Percentiles rank a stretch among this genome's conserved stretches.
These are phyloP conservation scores for Hyalella azteca DNA, from an alignment of 2,888 invertebrate genomes.

Conservation along the genomic window DNA sequence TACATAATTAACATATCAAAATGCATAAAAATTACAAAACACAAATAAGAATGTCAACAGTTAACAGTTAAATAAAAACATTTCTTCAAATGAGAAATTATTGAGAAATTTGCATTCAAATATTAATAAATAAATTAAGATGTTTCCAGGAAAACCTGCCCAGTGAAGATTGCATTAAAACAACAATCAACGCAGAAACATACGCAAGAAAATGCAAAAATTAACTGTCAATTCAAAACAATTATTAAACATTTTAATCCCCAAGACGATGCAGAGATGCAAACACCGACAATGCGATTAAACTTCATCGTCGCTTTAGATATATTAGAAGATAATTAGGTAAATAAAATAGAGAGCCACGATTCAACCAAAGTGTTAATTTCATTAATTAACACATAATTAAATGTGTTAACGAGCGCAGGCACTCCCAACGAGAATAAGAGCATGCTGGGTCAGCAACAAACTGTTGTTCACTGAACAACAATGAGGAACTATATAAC, in stretches of 20 bases:
- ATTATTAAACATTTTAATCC: neutral
- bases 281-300: neutral
- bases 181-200: neutral
- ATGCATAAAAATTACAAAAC: conserved; percentile 10
- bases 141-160: conserved; percentile 28
- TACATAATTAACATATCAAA: neutral
- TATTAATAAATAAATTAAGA: conserved; percentile 12
- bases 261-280: neutral
- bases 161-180: conserved; percentile 12
- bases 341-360: neutral
- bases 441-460: conserved; percentile 2
- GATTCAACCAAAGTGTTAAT: neutral
- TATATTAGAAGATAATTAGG: neutral
- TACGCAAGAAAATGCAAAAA: too few species aligned
- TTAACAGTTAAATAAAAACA: neutral
- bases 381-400: neutral
- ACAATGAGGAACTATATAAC: too few species aligned
- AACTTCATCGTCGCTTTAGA: neutral
- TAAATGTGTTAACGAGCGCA: neutral
- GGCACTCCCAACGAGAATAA: conserved; percentile 5
- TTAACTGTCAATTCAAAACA: too few species aligned
- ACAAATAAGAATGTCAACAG: neutral
- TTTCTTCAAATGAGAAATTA: neutral
- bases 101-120: neutral
- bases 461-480: too few species aligned